Conservation (phyloP, 2,113 vertebrate genomes). For the Sander lucioperca region DNA sequence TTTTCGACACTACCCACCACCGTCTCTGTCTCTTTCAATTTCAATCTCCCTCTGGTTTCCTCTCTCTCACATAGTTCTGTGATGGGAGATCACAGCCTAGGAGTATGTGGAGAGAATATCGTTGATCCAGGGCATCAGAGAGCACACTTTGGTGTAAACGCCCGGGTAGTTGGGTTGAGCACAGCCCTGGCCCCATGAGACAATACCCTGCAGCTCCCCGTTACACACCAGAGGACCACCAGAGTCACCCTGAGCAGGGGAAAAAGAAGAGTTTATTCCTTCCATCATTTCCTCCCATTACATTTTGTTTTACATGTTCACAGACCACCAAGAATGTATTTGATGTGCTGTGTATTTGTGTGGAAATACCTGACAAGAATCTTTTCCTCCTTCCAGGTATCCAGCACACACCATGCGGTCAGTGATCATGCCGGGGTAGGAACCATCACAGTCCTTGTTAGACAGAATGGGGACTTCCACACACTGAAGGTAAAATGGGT, state of each 20-base stretch:
- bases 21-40: slow-evolving; percentile 39
- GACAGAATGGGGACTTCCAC: slow-evolving; percentile 82
- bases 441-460: slow-evolving; percentile 55
- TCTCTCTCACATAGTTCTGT: slow-evolving; percentile 10
- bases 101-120: slow-evolving; percentile 75
- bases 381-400: slow-evolving; percentile 84
- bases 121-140: slow-evolving; percentile 82
- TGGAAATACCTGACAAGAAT: slow-evolving; percentile 84
- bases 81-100: slow-evolving; percentile 58
- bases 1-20: slow-evolving; percentile 34
- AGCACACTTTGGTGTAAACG: slow-evolving; percentile 86
- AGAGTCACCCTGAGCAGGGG: slow-evolving; percentile 81
- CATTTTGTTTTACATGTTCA: neutral
- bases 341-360: slow-evolving; percentile 2
- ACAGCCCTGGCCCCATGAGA: slow-evolving; percentile 86
- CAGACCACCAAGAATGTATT: neutral
- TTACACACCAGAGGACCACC: slow-evolving; percentile 86
- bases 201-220: slow-evolving; percentile 82
- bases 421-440: slow-evolving; percentile 82
- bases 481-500: slow-evolving; percentile 82
- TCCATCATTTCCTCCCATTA: neutral
- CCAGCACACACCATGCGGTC: slow-evolving; percentile 84
- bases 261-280: neutral
- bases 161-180: slow-evolving; percentile 77
- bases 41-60: slow-evolving; percentile 7